These are phyloP conservation scores for Capra hircus DNA, from an alignment of 2,113 vertebrate species.

Conservation along the genomic window DNA sequence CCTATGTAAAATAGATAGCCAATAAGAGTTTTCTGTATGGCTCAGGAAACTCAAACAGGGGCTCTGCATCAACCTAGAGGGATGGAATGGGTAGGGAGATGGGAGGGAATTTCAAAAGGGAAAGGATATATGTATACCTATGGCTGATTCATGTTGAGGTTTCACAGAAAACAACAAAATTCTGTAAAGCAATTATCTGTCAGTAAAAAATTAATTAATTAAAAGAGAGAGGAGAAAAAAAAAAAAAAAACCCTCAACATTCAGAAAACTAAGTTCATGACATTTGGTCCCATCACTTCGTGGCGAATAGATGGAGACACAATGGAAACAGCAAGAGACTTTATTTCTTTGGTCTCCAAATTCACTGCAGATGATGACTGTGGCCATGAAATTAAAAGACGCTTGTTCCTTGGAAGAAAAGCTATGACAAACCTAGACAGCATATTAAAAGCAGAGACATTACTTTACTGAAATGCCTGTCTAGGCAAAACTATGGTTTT, in stretches of 20 bases:
- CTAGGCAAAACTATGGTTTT: neutral
- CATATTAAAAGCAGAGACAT: neutral
- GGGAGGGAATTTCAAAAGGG: too few relatives aligned
- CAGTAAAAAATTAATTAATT: neutral
- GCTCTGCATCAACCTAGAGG: too few relatives aligned
- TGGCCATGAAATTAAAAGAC: too few relatives aligned
- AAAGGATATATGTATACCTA: too few relatives aligned
- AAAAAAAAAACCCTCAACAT: rapidly evolving
- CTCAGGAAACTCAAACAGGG: too few relatives aligned
- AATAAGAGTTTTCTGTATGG: too few relatives aligned
- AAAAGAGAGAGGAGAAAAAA: neutral
- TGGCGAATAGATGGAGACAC: too few relatives aligned
- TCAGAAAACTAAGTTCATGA: neutral
- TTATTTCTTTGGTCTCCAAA: too few relatives aligned
- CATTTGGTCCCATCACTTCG: neutral
- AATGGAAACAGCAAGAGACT: too few relatives aligned
- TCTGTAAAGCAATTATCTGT: neutral
- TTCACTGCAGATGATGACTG: too few relatives aligned
- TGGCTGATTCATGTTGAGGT: neutral
- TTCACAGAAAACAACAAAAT: neutral
- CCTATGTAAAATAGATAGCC: too few relatives aligned
- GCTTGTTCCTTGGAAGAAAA: neutral
- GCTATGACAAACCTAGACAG: neutral
- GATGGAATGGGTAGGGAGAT: too few relatives aligned
- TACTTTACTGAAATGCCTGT: neutral